Base-by-base conservation (phyloP, 2,888 invertebrate genomes). In the Torymus auratus region DNA sequence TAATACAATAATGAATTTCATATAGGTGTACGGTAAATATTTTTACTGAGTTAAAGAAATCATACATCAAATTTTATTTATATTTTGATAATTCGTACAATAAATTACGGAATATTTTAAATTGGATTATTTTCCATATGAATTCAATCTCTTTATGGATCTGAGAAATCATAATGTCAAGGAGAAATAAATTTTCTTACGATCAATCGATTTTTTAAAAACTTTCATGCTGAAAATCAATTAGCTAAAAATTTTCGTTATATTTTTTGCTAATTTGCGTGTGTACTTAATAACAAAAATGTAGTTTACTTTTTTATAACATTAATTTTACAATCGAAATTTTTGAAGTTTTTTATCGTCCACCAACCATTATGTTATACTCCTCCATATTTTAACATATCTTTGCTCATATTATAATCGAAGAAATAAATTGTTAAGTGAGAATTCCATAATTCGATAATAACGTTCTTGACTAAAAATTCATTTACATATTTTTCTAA, bases 161-260 rank as follows among this genome's bases (percentile, higher is more conserved):
- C 28, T 17, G 13, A 64, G 13, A 41, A 50, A 64, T 62, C n/a
- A 50, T n/a, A 64, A 50, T 62, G 53, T 41, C 14, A 73, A 14
- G 50, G 20, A 55, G n/a, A 75, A 67, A n/a, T 12, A 14, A 56
- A 67, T 52, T 60, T 67, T 15, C 60, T 14, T 17, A 67, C 58
- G 12, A 28, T 20, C 15, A 41, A 60, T 11, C 7, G 41, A 14
- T 53, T 53, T 12, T 13, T 61, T 20, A 17, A 13, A 28, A 15
- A 1, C 50, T 60, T 76, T 61, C 68, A 76, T 61, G 75, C 75
- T 76, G 17, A 76, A 74, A 61, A 61, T 17, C 7, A 76, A 76
- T 52, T 10, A 41, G 41, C 64, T 41, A 10, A 60, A 41, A 41
- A 41, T 41, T 41, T 28, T 41, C 41, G 41, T 7, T 20, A 1